Conservation (phyloP, 2,797 vertebrate species). For the Trichosurus vulpecula region DNA sequence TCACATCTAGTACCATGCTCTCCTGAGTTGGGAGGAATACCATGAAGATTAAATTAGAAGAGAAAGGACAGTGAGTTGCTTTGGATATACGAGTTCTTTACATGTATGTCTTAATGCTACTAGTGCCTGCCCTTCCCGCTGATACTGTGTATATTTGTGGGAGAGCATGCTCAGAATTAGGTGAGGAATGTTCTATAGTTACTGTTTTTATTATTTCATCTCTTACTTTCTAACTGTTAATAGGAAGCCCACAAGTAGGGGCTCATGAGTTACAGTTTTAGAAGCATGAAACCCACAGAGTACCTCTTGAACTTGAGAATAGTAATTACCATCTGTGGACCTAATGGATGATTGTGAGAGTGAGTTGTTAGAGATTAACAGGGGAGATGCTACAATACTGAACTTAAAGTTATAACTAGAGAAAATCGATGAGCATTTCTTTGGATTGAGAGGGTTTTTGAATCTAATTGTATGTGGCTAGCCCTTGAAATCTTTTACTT, state of each 20-base stretch:
- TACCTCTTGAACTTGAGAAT: neutral
- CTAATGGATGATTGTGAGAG: neutral
- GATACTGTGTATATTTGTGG: neutral
- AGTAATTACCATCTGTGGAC: neutral
- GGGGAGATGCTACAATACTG: neutral
- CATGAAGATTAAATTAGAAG: neutral
- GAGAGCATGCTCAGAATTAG: neutral
- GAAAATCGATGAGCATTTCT: neutral
- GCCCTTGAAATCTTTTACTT: accelerated
- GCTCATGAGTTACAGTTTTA: neutral
- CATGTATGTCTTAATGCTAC: neutral
- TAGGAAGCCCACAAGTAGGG: neutral
- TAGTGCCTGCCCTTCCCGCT: neutral
- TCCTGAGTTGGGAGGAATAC: neutral
- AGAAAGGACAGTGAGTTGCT: neutral
- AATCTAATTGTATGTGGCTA: neutral
- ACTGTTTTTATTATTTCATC: neutral
- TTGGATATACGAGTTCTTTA: neutral
- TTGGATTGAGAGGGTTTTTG: neutral
- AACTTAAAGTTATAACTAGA: neutral
- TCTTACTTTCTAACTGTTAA: neutral
- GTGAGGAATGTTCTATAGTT: neutral
- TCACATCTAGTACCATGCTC: neutral
- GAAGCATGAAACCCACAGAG: neutral
- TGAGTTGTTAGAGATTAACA: neutral